Percentiles rank a stretch among this genome's conserved stretches.
Conservation (phyloP, 2,888 invertebrate genomes). For the Pheosia gnoma region DNA sequence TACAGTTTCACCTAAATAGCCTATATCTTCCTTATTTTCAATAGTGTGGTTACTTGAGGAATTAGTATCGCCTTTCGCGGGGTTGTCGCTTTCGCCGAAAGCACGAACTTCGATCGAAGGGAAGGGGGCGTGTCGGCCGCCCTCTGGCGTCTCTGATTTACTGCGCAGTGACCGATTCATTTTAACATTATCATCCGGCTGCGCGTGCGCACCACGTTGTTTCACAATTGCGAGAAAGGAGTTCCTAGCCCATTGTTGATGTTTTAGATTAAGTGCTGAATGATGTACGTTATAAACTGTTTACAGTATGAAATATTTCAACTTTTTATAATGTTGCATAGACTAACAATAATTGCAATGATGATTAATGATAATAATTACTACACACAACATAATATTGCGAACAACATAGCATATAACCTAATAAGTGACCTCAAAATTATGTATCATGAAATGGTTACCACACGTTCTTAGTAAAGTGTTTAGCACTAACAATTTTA, state of each 20-base stretch:
- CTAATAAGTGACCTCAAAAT: too few relatives aligned
- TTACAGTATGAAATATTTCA: too few relatives aligned
- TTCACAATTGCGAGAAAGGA: conserved; percentile 11
- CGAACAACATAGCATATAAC: too few relatives aligned
- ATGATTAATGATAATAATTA: too few relatives aligned
- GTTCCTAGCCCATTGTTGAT: neutral
- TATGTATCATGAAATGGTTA: too few relatives aligned
- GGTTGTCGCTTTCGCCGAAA: conserved; percentile 56
- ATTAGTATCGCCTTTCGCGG: conserved; percentile 46
- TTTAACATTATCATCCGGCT: conserved; percentile 50
- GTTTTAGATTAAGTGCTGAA: conserved; percentile 10
- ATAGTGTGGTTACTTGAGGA: conserved; percentile 27
- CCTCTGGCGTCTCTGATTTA: conserved; percentile 45
- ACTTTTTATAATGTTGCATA: too few relatives aligned
- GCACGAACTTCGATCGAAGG: conserved; percentile 33
- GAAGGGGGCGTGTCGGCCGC: conserved; percentile 27
- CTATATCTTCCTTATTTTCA: conserved; percentile 1
- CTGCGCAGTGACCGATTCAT: conserved; percentile 49
- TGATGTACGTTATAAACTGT: conserved; percentile 11
- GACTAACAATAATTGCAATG: too few relatives aligned
- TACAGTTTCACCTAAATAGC: too few relatives aligned
- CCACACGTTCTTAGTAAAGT: too few relatives aligned
- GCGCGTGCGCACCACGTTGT: conserved; percentile 22
- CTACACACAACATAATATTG: too few relatives aligned
- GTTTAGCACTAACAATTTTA: too few relatives aligned